These are phyloP conservation scores for Temnothorax rugatulus DNA, from an alignment of 2,888 invertebrate genomes.

Conservation along the genomic window DNA sequence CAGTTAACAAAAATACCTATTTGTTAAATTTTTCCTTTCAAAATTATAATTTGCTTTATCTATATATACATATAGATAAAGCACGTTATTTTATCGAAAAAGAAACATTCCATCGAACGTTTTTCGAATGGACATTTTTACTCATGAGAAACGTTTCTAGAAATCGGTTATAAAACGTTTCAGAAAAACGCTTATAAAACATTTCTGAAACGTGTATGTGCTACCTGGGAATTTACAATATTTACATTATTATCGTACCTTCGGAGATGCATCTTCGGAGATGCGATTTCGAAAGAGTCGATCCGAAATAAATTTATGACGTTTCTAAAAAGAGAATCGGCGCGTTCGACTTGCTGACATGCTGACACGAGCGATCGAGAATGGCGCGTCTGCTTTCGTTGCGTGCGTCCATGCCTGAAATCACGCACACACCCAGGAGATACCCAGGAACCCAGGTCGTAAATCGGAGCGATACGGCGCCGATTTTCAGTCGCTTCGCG, in stretches of 20 bases:
- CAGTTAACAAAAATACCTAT: no score
- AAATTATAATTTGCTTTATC: no score
- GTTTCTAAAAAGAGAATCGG: background rate
- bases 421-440: conserved; percentile 8
- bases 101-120: no score
- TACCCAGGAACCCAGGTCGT: background rate
- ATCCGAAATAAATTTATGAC: background rate
- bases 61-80: no score
- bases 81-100: no score
- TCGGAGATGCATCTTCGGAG: background rate
- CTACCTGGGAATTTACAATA: no score
- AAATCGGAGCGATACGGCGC: conserved; percentile 21
- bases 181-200: no score
- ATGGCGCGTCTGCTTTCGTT: conserved; percentile 2
- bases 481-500: background rate
- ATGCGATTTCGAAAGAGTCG: background rate
- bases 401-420: conserved; percentile 25
- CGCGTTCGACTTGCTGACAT: background rate
- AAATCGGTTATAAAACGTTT: no score
- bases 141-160: no score
- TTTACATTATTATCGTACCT: background rate
- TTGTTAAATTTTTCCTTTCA: no score
- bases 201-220: no score
- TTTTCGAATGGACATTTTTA: no score
- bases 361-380: background rate